A percentile compares a stretch with the other conserved stretches of the same genome.
Evolutionary conservation across 1,140 invertebrate species (phyloP).

Genomic region (Brachionus plicatilis): DNA sequence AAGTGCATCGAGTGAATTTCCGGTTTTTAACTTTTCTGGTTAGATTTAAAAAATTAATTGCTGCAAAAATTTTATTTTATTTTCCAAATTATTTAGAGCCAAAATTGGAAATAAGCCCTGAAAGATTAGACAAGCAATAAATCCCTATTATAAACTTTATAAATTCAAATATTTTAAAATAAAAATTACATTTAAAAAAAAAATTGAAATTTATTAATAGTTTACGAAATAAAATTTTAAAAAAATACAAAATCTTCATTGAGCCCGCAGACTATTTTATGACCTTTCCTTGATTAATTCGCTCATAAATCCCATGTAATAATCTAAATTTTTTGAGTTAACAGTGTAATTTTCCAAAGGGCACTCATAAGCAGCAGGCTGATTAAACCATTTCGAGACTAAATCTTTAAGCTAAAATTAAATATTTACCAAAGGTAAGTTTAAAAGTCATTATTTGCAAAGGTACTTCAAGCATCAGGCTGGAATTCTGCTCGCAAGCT

Average conservation of each 20-base stretch:
- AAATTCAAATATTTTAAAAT: neutral
- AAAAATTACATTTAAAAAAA: neutral
- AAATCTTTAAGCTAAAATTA: neutral
- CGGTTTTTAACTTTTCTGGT: conserved; percentile 32
- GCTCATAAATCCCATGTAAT: neutral
- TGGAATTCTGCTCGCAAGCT: neutral
- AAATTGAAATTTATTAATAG: neutral
- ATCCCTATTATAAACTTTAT: neutral
- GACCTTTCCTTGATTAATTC: neutral
- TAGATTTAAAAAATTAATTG: neutral
- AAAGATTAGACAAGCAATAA: conserved; percentile 17
- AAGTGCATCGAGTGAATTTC: conserved; percentile 27
- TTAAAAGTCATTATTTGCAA: neutral
- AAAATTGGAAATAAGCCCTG: neutral
- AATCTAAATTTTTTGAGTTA: conserved; percentile 1
- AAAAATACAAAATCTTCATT: neutral
- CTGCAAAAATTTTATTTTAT: neutral
- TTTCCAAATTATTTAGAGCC: neutral
- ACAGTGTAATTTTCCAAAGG: neutral
- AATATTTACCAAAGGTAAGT: neutral
- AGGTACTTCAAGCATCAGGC: neutral
- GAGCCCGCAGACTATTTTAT: neutral
- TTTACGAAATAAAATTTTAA: neutral
- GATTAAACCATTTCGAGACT: neutral
- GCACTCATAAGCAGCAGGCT: neutral